Percentiles rank a stretch among this genome's conserved stretches.
phyloP scores from a whole-genome alignment of 2,113 vertebrate species.

The Poeciliopsis prolifica region DNA sequence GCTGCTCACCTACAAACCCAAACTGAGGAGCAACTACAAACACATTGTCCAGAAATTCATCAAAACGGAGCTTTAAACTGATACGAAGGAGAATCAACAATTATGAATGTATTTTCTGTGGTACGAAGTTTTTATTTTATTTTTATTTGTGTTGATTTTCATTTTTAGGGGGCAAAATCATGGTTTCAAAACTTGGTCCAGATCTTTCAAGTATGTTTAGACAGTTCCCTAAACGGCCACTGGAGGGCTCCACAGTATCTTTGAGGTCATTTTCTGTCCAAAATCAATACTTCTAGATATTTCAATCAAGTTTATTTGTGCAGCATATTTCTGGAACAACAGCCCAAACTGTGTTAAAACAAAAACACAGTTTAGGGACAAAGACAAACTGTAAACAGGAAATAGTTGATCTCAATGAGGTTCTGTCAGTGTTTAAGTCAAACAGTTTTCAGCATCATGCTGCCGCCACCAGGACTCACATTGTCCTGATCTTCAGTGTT shows the following conservation, averaged over 20 bases:
- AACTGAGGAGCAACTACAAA: conserved; percentile 79
- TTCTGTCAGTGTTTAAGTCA: background rate
- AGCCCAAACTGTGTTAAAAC: no score
- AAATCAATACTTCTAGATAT: no score
- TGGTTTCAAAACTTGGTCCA: no score
- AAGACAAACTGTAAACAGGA: no score
- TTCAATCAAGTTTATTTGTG: background rate
- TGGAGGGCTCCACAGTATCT: background rate
- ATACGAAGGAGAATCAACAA: background rate
- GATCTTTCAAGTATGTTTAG: background rate
- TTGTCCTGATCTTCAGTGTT: no score
- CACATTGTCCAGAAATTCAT: conserved; percentile 77
- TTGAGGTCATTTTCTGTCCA: no score
- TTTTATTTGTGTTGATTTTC: background rate
- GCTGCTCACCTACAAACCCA: conserved; percentile 87
- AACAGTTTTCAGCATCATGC: background rate
- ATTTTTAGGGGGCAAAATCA: background rate
- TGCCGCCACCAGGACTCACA: no score
- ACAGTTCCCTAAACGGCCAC: background rate
- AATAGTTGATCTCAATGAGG: no score
- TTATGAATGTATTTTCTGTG: conserved; percentile 24
- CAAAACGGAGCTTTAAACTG: conserved; percentile 87
- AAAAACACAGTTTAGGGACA: no score
- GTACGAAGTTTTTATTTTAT: background rate
- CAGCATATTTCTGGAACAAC: no score